phyloP scores from a whole-genome alignment of 2,797 vertebrate genomes.

The Triplophysa bombifrons region DNA sequence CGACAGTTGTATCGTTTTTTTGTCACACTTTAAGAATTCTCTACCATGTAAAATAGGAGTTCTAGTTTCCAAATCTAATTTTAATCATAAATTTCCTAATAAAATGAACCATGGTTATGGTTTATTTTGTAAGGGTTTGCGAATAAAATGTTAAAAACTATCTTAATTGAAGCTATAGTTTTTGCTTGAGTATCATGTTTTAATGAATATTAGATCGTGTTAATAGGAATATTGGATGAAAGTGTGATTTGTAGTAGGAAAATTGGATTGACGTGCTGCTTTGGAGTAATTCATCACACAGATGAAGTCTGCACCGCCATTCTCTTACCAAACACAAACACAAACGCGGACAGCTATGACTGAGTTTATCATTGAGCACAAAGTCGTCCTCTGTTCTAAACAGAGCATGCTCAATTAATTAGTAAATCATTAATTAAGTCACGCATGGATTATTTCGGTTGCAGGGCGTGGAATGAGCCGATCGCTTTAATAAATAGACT shows the following conservation, averaged over 20 bases:
- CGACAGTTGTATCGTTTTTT: too few species aligned
- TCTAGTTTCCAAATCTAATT: too few species aligned
- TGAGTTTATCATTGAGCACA: conserved; percentile 49
- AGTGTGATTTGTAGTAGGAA: not conserved
- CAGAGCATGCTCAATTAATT: conserved; percentile 63
- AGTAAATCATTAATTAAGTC: conserved; percentile 63
- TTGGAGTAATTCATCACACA: not conserved
- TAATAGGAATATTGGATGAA: not conserved
- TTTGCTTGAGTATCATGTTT: too few species aligned
- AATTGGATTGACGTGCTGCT: not conserved
- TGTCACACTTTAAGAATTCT: too few species aligned
- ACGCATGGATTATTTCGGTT: conserved; percentile 58
- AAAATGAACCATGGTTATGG: too few species aligned
- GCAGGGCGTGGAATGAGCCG: conserved; percentile 55
- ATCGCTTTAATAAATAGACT: conserved; percentile 63
- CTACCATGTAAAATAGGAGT: too few species aligned
- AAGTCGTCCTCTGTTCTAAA: conserved; percentile 60
- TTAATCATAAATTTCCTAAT: too few species aligned
- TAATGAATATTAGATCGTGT: too few species aligned
- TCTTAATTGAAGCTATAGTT: too few species aligned
- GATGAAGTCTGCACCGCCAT: not conserved
- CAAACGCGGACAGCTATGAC: conserved; percentile 30
- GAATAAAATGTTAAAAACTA: too few species aligned
- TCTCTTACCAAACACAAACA: conserved; percentile 21
- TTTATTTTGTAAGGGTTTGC: too few species aligned